These are phyloP conservation scores for Catocala nupta DNA, from an alignment of 2,888 invertebrate species.

Conservation along the genomic window DNA sequence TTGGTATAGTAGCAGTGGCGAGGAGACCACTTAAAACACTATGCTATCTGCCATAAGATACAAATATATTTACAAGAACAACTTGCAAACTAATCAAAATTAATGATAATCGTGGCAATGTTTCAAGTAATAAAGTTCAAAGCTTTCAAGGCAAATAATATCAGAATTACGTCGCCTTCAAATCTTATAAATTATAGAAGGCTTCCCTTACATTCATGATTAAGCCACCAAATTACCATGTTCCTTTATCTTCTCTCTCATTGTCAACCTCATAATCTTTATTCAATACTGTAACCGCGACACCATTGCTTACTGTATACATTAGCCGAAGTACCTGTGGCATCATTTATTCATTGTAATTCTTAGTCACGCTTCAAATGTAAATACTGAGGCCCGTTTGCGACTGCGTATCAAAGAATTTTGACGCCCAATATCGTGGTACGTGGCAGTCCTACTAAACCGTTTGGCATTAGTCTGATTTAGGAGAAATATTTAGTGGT, in stretches of 20 bases:
- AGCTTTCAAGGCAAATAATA: no score
- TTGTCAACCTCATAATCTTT: conserved; percentile 9
- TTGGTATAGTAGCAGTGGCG: no score
- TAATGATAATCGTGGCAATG: no score
- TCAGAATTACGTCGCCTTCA: no score
- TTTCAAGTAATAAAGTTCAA: no score
- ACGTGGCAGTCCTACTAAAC: conserved; percentile 25
- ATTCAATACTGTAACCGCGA: conserved; percentile 4
- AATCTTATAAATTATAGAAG: no score
- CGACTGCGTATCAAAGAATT: conserved; percentile 40
- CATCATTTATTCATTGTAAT: conserved; percentile 57
- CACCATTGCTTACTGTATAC: conserved; percentile 12
- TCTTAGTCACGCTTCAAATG: conserved; percentile 51
- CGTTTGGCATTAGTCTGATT: neutral
- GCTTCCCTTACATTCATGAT: neutral
- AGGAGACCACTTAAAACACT: no score
- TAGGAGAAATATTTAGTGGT: neutral
- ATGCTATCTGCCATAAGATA: no score
- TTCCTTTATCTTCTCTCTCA: neutral
- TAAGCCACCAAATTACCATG: no score
- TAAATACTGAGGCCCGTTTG: conserved; percentile 49
- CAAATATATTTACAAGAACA: no score
- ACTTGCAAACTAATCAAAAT: no score
- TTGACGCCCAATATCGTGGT: conserved; percentile 26
- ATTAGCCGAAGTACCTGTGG: conserved; percentile 14